phyloP scores from a whole-genome alignment of 1,140 invertebrate species.

The Trichomalopsis sarcophagae region DNA sequence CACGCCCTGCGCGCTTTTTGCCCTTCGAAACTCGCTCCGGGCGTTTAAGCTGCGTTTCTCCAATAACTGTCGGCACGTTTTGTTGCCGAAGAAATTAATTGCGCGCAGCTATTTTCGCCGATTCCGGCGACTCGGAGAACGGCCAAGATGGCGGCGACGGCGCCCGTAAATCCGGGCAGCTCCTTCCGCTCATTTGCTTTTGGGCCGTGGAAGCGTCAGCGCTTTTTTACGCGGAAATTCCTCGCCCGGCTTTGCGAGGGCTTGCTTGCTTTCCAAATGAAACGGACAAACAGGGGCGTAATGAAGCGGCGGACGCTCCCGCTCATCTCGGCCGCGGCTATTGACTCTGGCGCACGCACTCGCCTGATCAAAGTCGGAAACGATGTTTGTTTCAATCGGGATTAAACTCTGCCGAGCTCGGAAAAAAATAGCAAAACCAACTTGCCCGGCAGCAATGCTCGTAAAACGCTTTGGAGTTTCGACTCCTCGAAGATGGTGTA shows the following conservation, averaged over 20 bases:
- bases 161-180: neutral
- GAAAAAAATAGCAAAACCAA: neutral
- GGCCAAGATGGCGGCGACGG: no score
- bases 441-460: neutral
- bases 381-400: no score
- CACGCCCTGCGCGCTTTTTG: constrained; percentile 33
- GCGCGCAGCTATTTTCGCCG: neutral
- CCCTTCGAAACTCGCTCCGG: constrained; percentile 23
- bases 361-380: no score
- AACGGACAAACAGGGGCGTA: no score
- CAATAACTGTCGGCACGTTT: constrained; percentile 49
- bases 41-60: constrained; percentile 39
- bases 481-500: neutral
- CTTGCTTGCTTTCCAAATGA: no score
- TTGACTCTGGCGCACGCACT: no score
- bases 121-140: neutral
- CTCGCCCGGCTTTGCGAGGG: no score
- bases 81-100: constrained; percentile 45
- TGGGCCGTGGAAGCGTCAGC: no score
- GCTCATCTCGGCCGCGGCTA: no score
- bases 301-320: no score
- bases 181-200: neutral
- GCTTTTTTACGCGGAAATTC: no score
- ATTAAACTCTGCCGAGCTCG: no score
- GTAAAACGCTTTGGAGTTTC: neutral